phyloP scores from a whole-genome alignment of 2,888 invertebrate genomes.

The Acrobeloides nanus region DNA sequence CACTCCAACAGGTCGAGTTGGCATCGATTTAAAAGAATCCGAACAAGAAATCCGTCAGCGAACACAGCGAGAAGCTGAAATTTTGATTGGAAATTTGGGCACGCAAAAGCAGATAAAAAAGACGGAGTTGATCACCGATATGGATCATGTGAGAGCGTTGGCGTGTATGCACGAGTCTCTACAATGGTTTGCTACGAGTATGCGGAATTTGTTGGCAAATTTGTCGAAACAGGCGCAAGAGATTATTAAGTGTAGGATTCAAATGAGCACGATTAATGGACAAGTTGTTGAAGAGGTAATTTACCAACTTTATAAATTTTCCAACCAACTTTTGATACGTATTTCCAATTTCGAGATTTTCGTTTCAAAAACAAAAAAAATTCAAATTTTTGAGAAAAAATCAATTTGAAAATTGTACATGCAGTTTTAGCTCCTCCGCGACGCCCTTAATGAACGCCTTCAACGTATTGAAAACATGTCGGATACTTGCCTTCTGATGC shows the following conservation, averaged over 20 bases:
- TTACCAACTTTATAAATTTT: no score
- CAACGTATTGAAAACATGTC: constrained; percentile 66
- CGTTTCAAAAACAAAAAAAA: not conserved
- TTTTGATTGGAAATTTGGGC: constrained; percentile 75
- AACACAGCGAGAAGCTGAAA: constrained; percentile 81
- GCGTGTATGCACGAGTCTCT: constrained; percentile 85
- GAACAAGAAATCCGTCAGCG: constrained; percentile 66
- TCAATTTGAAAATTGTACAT: constrained; percentile 4
- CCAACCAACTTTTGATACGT: not conserved
- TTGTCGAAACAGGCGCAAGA: constrained; percentile 25
- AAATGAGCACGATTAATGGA: constrained; percentile 34
- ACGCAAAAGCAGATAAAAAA: constrained; percentile 55
- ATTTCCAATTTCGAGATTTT: constrained; percentile 11
- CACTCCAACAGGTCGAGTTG: constrained; percentile 4
- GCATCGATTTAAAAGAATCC: constrained; percentile 10
- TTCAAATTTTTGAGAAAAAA: constrained; percentile 3
- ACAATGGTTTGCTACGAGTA: constrained; percentile 57
- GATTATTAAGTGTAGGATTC: constrained; percentile 17
- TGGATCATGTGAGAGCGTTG: constrained; percentile 71
- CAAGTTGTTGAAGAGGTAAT: constrained; percentile 30
- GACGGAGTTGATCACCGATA: constrained; percentile 78
- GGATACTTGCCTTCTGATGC: constrained; percentile 78
- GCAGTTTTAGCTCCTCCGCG: no score
- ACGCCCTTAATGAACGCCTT: constrained; percentile 42
- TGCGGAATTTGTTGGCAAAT: constrained; percentile 18